phyloP scores from a whole-genome alignment of 2,797 vertebrate genomes.

The Onychomys arenicola region DNA sequence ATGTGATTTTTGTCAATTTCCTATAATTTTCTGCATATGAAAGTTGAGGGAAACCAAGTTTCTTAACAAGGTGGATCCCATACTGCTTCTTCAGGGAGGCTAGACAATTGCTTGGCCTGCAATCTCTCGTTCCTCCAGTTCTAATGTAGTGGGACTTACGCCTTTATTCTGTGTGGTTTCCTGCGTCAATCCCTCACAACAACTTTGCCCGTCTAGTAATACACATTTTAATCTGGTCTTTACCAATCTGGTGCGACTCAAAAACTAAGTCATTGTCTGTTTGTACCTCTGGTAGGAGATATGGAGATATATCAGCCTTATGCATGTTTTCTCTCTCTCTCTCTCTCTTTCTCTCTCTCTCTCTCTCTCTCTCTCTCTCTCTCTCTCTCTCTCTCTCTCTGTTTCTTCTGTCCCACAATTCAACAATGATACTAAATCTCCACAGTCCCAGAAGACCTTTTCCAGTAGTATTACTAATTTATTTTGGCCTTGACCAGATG shows the following conservation, averaged over 20 bases:
- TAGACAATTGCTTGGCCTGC: not conserved
- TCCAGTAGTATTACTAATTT: conserved; percentile 87
- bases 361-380: not conserved
- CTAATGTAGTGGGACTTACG: conserved; percentile 49
- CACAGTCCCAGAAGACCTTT: conserved; percentile 84
- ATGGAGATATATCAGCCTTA: conserved; percentile 44
- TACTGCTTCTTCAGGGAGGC: not conserved
- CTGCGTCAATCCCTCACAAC: not conserved
- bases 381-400: not conserved
- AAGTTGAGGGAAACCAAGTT: conserved; percentile 23
- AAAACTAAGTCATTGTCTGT: conserved; percentile 67
- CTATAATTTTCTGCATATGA: not conserved
- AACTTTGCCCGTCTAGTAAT: conserved; percentile 65
- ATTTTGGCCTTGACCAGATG: conserved; percentile 86
- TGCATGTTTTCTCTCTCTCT: not conserved
- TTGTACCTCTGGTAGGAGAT: conserved; percentile 32
- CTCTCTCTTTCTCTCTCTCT: not conserved
- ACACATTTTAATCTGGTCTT: conserved; percentile 66
- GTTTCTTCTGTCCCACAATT: conserved; percentile 67
- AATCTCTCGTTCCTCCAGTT: conserved; percentile 40
- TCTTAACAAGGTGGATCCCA: not conserved
- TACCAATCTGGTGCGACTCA: conserved; percentile 41
- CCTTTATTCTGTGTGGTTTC: conserved; percentile 51
- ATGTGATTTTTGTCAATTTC: conserved; percentile 4
- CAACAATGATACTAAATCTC: conserved; percentile 78